Conservation (phyloP, 2,888 invertebrate genomes). For the Loripinus fragilis region DNA sequence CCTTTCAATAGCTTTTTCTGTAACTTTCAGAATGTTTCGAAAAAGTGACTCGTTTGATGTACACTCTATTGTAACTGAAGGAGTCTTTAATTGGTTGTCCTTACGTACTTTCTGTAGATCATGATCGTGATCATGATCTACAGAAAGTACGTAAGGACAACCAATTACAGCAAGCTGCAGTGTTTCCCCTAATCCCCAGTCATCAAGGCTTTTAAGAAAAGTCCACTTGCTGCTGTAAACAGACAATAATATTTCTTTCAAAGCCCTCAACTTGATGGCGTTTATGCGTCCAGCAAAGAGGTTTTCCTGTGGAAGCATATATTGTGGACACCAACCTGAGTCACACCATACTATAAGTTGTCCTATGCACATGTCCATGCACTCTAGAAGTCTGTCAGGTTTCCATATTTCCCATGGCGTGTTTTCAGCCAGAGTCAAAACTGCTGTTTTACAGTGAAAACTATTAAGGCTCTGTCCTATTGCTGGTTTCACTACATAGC, state of each 20-base stretch:
- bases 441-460: conserved; percentile 27
- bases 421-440: conserved; percentile 16
- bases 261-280: neutral
- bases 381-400: conserved; percentile 12
- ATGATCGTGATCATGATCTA: no score
- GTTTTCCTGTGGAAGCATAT: neutral
- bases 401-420: conserved; percentile 16
- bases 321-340: neutral
- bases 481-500: neutral
- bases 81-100: neutral
- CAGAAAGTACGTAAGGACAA: neutral
- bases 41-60: neutral
- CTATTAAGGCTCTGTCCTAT: conserved; percentile 20
- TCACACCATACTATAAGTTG: neutral
- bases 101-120: no score
- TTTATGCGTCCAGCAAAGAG: neutral
- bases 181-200: neutral
- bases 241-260: neutral
- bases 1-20: neutral
- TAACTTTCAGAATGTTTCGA: neutral
- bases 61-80: neutral
- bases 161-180: neutral
- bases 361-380: conserved; percentile 10
- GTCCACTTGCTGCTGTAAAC: neutral
- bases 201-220: neutral